These are phyloP conservation scores for Coenobita brevimanus DNA, from an alignment of 1,140 invertebrate species.

Conservation along the genomic window DNA sequence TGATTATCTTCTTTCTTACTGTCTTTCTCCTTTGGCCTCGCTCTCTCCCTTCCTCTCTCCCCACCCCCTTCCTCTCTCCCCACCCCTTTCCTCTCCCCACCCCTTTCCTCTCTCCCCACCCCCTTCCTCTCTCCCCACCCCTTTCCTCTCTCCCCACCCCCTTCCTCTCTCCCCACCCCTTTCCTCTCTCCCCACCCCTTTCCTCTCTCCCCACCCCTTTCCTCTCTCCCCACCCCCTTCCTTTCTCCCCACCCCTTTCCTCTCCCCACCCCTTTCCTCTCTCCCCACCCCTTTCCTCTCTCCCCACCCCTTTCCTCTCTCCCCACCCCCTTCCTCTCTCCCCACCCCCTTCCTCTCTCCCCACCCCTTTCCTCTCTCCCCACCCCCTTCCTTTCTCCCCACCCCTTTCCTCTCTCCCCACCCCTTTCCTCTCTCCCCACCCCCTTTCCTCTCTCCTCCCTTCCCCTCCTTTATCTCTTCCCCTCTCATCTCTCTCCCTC, in stretches of 20 bases:
- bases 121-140: not conserved
- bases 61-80: not conserved
- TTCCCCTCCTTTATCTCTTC: conserved; percentile 17
- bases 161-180: not conserved
- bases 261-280: not conserved
- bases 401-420: not conserved
- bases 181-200: not conserved
- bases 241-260: not conserved
- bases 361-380: not conserved
- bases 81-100: not conserved
- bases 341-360: not conserved
- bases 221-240: not conserved
- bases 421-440: conserved; percentile 2
- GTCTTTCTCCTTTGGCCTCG: not conserved
- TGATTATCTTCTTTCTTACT: not conserved
- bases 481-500: too few relatives aligned
- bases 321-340: not conserved
- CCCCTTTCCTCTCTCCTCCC: conserved; percentile 27
- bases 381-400: conserved; percentile 11
- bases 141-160: not conserved
- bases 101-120: not conserved
- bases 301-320: not conserved
- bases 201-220: not conserved
- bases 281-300: not conserved
- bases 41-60: not conserved